Base-by-base conservation (phyloP, 2,113 vertebrate genomes). In the Microtus richardsoni region DNA sequence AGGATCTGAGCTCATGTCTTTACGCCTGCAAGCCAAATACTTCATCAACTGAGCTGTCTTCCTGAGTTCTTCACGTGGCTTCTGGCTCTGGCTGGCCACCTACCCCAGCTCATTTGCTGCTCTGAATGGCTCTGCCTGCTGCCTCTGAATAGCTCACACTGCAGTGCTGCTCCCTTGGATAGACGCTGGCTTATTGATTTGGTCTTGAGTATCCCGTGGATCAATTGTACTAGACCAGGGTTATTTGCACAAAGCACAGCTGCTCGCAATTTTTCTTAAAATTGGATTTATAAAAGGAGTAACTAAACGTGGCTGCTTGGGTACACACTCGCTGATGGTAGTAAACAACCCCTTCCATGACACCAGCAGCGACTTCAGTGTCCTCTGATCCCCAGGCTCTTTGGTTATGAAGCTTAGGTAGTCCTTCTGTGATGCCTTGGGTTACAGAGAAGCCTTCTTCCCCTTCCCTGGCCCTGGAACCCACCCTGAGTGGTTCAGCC, bases 111-210 rank as follows among this genome's bases (percentile, higher is more conserved):
- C 77, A 14, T 11, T 16, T 2, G 21, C 16, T 47, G 4, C 33
- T 52, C 30, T 36, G 33, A 19, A 47, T 7, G 7, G 4, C 10
- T 47, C 33, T 12, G 21, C 21, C 36, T 0, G 3, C 8, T 3
- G 28, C 7, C 33, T 39, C 8, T 1, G 19, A 54, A 5, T 7
- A 26, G 30, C 68, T 88, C 73, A 4, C n/a, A 19, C 19, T 5
- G n/a, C n/a, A 28, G 7, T 83, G 80, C 80, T 41, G 62, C 11
- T 58, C 3, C 33, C 1, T 33, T 12, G n/a, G 44, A 8, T n/a
- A 36, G 62, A 64, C 14, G 47, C 0, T 30, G 9, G 60, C 9
- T 33, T 71, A 30, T 66, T 33, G 8, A 75, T 3, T 49, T 68
- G 60, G 22, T 74, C 77, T 75, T 1, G 0, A 10, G 64, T 75